Conservation (phyloP, 2,113 vertebrate species). For the Eleginops maclovinus region DNA sequence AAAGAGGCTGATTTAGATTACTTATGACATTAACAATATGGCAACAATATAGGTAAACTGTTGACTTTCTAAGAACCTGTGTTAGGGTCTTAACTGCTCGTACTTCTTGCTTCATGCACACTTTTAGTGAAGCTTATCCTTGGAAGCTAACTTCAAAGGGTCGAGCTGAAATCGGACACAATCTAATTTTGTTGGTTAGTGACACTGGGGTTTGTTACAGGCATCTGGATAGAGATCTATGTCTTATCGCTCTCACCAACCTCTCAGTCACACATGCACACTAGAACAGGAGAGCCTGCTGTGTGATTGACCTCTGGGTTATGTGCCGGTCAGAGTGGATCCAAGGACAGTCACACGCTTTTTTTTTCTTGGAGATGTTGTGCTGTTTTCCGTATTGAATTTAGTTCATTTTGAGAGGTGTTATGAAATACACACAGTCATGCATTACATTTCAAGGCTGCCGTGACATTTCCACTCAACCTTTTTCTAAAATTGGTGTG, state of each 20-base stretch:
- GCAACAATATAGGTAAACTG: not conserved
- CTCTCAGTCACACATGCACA: not conserved
- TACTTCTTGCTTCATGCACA: not conserved
- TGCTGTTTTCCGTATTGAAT: too few relatives aligned
- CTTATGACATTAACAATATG: too few relatives aligned
- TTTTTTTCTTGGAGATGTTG: not conserved
- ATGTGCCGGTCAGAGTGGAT: constrained; percentile 12
- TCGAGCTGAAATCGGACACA: constrained; percentile 30
- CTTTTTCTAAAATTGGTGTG: constrained; percentile 1
- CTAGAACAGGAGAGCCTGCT: constrained; percentile 5
- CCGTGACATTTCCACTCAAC: not conserved
- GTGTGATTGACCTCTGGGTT: constrained; percentile 10
- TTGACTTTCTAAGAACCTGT: not conserved
- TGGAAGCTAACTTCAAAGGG: not conserved
- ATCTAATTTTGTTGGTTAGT: constrained; percentile 14
- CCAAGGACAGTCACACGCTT: constrained; percentile 31
- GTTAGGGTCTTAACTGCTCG: not conserved
- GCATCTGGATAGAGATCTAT: constrained; percentile 20
- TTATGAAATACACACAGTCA: not conserved
- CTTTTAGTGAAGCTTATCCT: not conserved
- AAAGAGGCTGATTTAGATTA: too few relatives aligned
- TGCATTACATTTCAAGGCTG: not conserved
- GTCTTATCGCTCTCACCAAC: constrained; percentile 27
- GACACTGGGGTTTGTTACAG: constrained; percentile 11
- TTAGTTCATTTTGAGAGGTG: not conserved